Conservation (phyloP, 2,113 vertebrate species). For the Paraplagusia blochii region DNA sequence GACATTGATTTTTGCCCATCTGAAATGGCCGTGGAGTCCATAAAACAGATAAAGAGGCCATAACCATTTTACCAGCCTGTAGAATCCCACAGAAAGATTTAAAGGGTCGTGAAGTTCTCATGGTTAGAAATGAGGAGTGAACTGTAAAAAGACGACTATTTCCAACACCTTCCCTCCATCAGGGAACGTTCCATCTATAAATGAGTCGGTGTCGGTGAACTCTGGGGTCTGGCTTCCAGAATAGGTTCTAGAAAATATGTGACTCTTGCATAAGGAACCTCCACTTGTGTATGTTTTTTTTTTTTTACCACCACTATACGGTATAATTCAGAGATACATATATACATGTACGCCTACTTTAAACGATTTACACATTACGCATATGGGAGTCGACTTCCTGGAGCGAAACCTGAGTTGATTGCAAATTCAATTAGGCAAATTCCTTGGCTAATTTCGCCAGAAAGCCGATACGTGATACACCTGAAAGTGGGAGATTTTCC, state of each 20-base stretch:
- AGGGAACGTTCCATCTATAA: slow-evolving; percentile 22
- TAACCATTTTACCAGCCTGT: slow-evolving; percentile 77
- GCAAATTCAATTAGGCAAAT: slow-evolving; percentile 70
- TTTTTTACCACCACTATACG: not conserved
- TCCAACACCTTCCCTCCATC: slow-evolving; percentile 22
- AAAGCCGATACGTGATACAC: slow-evolving; percentile 62
- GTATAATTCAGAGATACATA: slow-evolving; percentile 6
- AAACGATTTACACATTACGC: slow-evolving; percentile 6
- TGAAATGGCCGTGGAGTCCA: slow-evolving; percentile 71
- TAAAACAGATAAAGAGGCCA: slow-evolving; percentile 79
- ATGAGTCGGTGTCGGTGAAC: not conserved
- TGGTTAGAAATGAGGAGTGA: slow-evolving; percentile 54
- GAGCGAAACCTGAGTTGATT: slow-evolving; percentile 64
- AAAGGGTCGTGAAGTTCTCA: slow-evolving; percentile 67
- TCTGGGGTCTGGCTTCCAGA: slow-evolving; percentile 10
- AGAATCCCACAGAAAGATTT: slow-evolving; percentile 73
- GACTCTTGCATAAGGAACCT: slow-evolving; percentile 1
- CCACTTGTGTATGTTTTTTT: no score
- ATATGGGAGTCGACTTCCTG: slow-evolving; percentile 47
- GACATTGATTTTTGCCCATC: slow-evolving; percentile 71
- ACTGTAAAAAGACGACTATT: slow-evolving; percentile 31
- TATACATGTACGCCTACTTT: slow-evolving; percentile 12
- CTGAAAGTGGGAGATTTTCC: slow-evolving; percentile 53
- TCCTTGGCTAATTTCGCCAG: slow-evolving; percentile 51
- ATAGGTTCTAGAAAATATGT: slow-evolving; percentile 4